Base-by-base conservation (phyloP, 2,797 vertebrate species). In the Phalanger gymnotis region DNA sequence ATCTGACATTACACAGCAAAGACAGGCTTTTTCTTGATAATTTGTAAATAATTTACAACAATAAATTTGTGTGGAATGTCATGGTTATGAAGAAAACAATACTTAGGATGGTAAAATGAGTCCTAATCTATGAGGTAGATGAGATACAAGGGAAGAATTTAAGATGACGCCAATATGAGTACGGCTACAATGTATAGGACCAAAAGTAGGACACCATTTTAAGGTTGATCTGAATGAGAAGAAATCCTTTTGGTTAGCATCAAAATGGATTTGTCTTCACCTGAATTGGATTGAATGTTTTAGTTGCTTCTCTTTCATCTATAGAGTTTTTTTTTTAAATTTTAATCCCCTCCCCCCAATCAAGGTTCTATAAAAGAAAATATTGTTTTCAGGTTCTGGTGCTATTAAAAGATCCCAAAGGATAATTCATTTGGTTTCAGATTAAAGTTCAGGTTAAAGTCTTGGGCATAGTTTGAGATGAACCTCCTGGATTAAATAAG, bases 1-100 rank as follows among this genome's bases (percentile, higher is more conserved):
- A 53, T 31, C 0, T 0, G 0, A 90, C 6, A 30, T 7, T 61
- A 0, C 90, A n/a, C 54, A 66, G 40, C 47, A 52, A 95, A 92
- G 9, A 95, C 54, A 92, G 5, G 16, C 13, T 95, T 92, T 92
- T 58, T 53, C 93, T 90, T 96, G 66, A 91, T 61, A 92, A 61
- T 94, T 93, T 90, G 52, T 66, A 90, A 56, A 52, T 90, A n/a
- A 94, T 13, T 95, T 81, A 92, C 93, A 51, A 92, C 91, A 95
- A 91, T 12, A 94, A 54, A 95, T 58, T 81, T 58, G 40, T 31
- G n/a, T 73, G 56, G n/a, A 31, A 54, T 54, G 92, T 94, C 94
- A 58, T 57, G 34, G 11, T 54, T 92, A 81, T 96, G 66, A 90
- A 53, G 92, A 47, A 34, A 31, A 12, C 14, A 27, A 92, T 34